phyloP scores from a whole-genome alignment of 2,797 vertebrate genomes.

The Pagetopsis macropterus region DNA sequence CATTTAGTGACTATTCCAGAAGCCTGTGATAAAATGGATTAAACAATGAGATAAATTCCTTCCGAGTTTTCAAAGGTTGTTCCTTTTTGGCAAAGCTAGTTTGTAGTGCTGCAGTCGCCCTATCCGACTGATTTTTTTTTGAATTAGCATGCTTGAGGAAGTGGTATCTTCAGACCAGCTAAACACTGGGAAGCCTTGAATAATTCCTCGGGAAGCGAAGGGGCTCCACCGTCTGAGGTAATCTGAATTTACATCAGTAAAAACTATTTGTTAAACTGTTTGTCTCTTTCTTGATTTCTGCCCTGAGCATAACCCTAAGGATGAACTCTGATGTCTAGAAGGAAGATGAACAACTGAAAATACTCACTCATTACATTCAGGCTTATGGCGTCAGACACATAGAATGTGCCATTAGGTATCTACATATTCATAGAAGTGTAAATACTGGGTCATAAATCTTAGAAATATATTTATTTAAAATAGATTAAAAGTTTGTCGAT shows the following conservation, averaged over 20 bases:
- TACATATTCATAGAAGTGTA: neutral
- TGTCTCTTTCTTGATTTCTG: conserved; percentile 6
- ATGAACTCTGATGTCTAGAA: conserved; percentile 13
- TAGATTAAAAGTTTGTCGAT: neutral
- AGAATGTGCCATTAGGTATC: neutral
- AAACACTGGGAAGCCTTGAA: too few species aligned
- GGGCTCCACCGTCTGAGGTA: neutral
- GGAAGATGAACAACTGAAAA: conserved; percentile 29
- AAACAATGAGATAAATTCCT: too few species aligned
- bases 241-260: conserved; percentile 1
- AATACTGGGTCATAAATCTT: neutral
- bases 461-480: conserved; percentile 3
- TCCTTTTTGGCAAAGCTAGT: too few species aligned
- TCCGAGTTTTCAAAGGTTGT: too few species aligned
- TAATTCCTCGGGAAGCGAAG: neutral
- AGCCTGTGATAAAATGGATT: too few species aligned
- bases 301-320: conserved; percentile 25
- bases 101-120: too few species aligned
- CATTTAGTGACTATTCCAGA: too few species aligned
- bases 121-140: too few species aligned
- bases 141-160: too few species aligned
- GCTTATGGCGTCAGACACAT: neutral
- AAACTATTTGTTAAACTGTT: neutral
- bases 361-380: neutral
- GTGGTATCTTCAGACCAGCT: too few species aligned